Evolutionary conservation across 2,888 invertebrate genomes (phyloP), one percentile per base, ranked within the genome.

Genomic region (Cheilosia variabilis): DNA sequence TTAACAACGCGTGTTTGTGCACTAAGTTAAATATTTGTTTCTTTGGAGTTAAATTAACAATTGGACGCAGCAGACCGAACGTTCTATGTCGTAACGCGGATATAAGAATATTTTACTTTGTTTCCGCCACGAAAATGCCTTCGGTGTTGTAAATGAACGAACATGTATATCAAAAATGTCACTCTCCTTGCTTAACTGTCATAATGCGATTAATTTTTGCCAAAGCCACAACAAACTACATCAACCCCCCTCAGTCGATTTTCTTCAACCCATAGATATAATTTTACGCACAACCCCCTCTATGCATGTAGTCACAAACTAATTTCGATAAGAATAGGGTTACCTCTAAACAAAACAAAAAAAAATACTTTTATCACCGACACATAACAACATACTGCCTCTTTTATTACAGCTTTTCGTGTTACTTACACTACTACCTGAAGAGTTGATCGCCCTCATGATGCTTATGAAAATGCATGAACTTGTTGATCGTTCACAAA

Each of bases 401-500:
- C 77, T 78, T 63, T 78, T 69, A 78, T 78, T 78, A 22, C 77
- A 78, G 77, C 77, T 71, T 78, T 63, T 78, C 62, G 62, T 63
- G 77, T 78, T 57, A 78, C 77, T 71, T 78, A 78, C 77, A 71
- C 69, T 69, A 62, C 77, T 69, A 62, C 77, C 77, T 78, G 77
- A 78, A 78, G 52, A 52, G 77, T 63, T 78, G 69, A 71, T 57
- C 77, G 77, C 69, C 77, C 69, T 69, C 77, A 55, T 62, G 77
- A 78, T 69, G 77, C 69, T 58, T 57, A 66, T 62, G 63, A 57
- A 75, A 75, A 58, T 66, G 65, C 57, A 75, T 66, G 75, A 75
- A 66, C 75, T 75, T 66, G 75, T 52, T 24, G 55, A 55, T 34
- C 55, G 63, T 62, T 77, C 68, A 66, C 37, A 53, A 53, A 60